Evolutionary conservation across 2,113 vertebrate species (phyloP).

Genomic region (Hyla sarda): DNA sequence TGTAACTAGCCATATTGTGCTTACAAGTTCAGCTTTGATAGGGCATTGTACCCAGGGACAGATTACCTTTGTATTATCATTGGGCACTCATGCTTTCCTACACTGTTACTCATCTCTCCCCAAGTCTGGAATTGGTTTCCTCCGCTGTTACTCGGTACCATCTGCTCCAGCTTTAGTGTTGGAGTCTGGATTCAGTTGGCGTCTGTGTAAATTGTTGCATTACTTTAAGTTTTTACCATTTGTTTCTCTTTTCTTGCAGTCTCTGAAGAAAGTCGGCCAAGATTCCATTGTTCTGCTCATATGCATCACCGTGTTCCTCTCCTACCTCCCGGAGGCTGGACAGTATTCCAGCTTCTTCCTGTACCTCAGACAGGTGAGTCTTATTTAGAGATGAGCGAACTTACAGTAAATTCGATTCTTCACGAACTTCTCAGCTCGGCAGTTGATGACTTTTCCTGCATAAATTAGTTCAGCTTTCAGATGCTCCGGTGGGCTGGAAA

Average conservation of each 20-base stretch:
- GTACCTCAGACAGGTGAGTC: slow-evolving; percentile 85
- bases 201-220: background rate
- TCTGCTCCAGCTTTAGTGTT: background rate
- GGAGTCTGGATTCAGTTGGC: background rate
- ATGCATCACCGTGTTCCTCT: slow-evolving; percentile 90
- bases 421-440: too few species aligned
- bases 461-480: too few species aligned
- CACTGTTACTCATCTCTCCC: too few species aligned
- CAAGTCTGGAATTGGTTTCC: background rate
- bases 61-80: too few species aligned
- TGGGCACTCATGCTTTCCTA: too few species aligned
- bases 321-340: slow-evolving; percentile 87
- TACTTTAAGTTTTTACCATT: background rate
- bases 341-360: slow-evolving; percentile 91
- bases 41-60: too few species aligned
- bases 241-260: slow-evolving; percentile 67
- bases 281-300: slow-evolving; percentile 88
- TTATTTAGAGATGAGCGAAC: too few species aligned
- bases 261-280: slow-evolving; percentile 87
- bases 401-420: too few species aligned
- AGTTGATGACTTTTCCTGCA: too few species aligned
- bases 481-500: too few species aligned
- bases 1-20: too few species aligned
- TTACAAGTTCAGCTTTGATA: too few species aligned
- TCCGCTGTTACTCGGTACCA: background rate